These are phyloP conservation scores for Trematocara unimaculatum DNA, from an alignment of 2,113 vertebrate genomes.

Conservation along the genomic window DNA sequence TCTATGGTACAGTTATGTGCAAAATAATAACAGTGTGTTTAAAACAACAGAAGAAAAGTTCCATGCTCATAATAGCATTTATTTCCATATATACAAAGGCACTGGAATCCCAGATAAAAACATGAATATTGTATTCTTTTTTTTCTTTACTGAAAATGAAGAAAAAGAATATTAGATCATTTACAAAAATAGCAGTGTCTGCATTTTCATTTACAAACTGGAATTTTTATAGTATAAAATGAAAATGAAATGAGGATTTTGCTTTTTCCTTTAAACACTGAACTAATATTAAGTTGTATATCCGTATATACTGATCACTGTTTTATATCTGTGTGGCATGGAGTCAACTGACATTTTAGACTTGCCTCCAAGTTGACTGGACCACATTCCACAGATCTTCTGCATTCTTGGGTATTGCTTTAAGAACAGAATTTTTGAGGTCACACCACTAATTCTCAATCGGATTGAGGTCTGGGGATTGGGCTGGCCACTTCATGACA, in stretches of 20 bases:
- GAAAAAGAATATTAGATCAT: neutral
- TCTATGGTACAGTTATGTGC: too few relatives aligned
- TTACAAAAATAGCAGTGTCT: neutral
- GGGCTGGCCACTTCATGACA: neutral
- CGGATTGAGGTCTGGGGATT: too few relatives aligned
- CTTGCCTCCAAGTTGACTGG: neutral
- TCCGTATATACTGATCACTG: neutral
- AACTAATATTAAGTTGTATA: neutral
- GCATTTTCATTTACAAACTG: neutral
- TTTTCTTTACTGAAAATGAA: neutral
- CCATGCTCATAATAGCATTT: neutral
- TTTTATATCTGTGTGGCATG: too few relatives aligned
- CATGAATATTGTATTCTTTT: neutral
- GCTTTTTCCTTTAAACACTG: neutral
- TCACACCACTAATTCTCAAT: too few relatives aligned
- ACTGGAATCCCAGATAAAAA: neutral
- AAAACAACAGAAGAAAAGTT: too few relatives aligned
- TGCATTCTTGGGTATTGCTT: too few relatives aligned
- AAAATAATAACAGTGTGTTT: too few relatives aligned
- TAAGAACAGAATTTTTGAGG: too few relatives aligned
- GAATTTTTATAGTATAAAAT: neutral
- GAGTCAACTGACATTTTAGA: neutral
- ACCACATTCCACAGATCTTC: neutral
- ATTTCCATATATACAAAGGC: neutral
- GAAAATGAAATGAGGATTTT: neutral